Percentiles rank a stretch among this genome's conserved stretches.
Conservation (phyloP, 2,888 invertebrate genomes). For the Aleiodes leptofemur region DNA sequence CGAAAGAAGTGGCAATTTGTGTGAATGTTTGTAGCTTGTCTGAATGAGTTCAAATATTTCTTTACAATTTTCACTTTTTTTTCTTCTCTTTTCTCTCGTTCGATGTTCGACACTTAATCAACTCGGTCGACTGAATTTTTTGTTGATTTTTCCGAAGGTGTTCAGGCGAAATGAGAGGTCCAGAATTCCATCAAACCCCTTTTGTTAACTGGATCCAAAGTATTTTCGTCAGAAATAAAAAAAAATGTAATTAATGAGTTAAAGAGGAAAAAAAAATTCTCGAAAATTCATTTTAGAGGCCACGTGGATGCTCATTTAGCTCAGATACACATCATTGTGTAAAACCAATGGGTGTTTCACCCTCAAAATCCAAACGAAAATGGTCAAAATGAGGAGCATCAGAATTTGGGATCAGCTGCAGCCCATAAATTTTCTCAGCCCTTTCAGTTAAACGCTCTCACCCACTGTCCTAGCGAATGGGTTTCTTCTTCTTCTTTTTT, state of each 20-base stretch:
- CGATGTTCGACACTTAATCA: slow-evolving; percentile 22
- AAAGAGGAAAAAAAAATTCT: slow-evolving; percentile 19
- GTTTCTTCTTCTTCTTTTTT: slow-evolving; percentile 48
- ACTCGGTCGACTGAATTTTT: slow-evolving; percentile 17
- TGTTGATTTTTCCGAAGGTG: slow-evolving; percentile 7
- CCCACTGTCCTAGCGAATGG: slow-evolving; percentile 44
- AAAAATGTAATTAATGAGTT: slow-evolving; percentile 12
- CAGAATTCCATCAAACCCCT: neutral
- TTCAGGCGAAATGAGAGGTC: slow-evolving; percentile 11
- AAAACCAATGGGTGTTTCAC: slow-evolving; percentile 36
- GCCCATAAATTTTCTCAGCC: slow-evolving; percentile 64
- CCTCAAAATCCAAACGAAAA: slow-evolving; percentile 8
- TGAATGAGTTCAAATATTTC: slow-evolving; percentile 21
- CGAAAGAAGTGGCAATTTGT: slow-evolving; percentile 17
- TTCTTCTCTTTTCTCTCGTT: no score
- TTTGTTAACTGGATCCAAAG: neutral
- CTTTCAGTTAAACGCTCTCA: slow-evolving; percentile 50
- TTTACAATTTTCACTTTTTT: slow-evolving; percentile 7
- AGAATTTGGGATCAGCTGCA: slow-evolving; percentile 60
- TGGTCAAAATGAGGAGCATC: slow-evolving; percentile 50
- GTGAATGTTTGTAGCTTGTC: slow-evolving; percentile 22
- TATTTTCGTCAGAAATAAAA: neutral
- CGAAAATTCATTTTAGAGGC: slow-evolving; percentile 19
- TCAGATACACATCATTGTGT: slow-evolving; percentile 37
- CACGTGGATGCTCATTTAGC: slow-evolving; percentile 35